Conservation (phyloP, 2,797 vertebrate genomes). For the Xenentodon cancila region DNA sequence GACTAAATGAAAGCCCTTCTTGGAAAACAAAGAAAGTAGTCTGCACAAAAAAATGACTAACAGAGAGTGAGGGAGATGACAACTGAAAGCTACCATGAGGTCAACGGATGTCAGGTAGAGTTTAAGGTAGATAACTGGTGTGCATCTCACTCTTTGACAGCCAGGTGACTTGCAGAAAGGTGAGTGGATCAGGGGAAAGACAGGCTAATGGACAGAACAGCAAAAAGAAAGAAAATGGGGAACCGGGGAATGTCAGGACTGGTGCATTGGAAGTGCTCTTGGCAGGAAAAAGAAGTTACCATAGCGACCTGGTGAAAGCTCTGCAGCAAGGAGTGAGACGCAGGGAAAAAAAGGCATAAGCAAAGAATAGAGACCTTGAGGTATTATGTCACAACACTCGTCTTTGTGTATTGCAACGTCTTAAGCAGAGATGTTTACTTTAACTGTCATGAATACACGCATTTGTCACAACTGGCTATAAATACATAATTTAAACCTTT, state of each 20-base stretch:
- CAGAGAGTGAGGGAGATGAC: conserved; percentile 1
- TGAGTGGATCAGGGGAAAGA: conserved; percentile 31
- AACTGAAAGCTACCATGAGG: conserved; percentile 5
- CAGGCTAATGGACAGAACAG: conserved; percentile 43
- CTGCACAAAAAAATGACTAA: no score
- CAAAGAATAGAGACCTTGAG: conserved; percentile 60
- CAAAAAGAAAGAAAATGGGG: conserved; percentile 53
- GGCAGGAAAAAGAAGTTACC: conserved; percentile 76
- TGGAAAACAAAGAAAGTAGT: background rate
- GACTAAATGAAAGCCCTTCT: background rate
- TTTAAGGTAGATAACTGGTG: conserved; percentile 34
- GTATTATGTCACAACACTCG: conserved; percentile 33
- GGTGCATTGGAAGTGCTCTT: conserved; percentile 69
- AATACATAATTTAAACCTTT: conserved; percentile 9
- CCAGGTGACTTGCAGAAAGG: conserved; percentile 24
- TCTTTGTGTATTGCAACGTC: conserved; percentile 19
- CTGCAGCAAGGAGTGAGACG: conserved; percentile 51
- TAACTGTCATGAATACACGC: background rate
- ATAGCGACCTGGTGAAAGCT: conserved; percentile 75
- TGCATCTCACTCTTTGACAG: conserved; percentile 22
- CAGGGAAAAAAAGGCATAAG: conserved; percentile 8
- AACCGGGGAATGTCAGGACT: conserved; percentile 64
- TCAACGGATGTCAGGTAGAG: conserved; percentile 28
- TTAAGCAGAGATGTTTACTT: conserved; percentile 4
- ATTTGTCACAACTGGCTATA: background rate